Evolutionary conservation across 2,888 invertebrate species (phyloP), one percentile per base, ranked within the genome.

Genomic region (Ochropleura plecta): DNA sequence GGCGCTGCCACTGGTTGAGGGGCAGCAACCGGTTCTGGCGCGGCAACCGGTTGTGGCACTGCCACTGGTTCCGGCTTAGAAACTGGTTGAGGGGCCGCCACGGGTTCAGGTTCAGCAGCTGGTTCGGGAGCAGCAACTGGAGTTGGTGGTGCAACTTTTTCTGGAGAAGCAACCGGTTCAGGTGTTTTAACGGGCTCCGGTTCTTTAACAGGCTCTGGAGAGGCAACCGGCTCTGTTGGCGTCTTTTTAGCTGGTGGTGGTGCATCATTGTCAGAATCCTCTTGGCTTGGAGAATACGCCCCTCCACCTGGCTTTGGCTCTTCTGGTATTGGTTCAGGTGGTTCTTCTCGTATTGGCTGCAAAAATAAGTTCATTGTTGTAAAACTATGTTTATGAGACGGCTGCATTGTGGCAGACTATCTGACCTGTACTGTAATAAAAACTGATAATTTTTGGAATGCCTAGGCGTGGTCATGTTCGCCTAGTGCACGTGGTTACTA

Each of bases 321-420:
- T 69, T 94, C 93, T 46, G 82, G 84, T 62, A 94, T 95, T 0
- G 91, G 87, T 70, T 94, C 94, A 0, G 93, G 93, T 14, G 92
- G 91, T 30, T 95, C 94, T 67, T 94, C 91, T 40, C 91, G 92
- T 46, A 89, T 59, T 7, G 86, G 73, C 92, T 93, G 51, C 9
- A 66, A 60, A 49, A 7, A 49, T 18, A 59, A 67, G 9, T 16
- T 42, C 8, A 14, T 9, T 9, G 5, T 76, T 57, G 40, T 30
- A 30, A 16, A 73, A 8, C 3, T 0, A 51, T 51, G 12, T 30
- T 44, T 16, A 60, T 20, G 20, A 42, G n/a, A 20, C 20, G 12
- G 20, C n/a, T n/a, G 18, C 42, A 44, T 44, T 44, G 8, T 40
- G 12, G 20, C 5, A 48, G 40, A 66, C n/a, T 9, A 40, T 49